Evolutionary conservation across 2,888 invertebrate species (phyloP).

Genomic region (Oxyscelio sp.): DNA sequence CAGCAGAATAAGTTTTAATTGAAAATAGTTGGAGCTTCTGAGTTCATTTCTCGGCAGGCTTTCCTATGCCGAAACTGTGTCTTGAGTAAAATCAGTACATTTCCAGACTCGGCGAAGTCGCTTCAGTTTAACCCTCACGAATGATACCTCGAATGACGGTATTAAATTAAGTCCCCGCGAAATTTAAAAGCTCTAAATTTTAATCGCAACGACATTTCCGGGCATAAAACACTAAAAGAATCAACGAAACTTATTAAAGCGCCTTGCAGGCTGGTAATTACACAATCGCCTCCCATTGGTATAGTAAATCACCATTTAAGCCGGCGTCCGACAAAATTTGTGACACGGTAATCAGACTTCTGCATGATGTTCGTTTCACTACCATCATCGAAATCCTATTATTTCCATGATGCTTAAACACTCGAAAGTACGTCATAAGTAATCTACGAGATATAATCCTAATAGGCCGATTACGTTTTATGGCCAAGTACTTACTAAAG

Average conservation of each 20-base stretch:
- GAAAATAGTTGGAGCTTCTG: constrained; percentile 86
- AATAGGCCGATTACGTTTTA: constrained; percentile 67
- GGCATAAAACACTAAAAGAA: constrained; percentile 31
- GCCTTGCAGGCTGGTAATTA: constrained; percentile 18
- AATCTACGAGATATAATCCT: constrained; percentile 73
- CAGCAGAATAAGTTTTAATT: constrained; percentile 88
- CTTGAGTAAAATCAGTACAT: constrained; percentile 85
- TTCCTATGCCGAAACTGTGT: constrained; percentile 83
- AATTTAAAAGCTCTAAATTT: constrained; percentile 60
- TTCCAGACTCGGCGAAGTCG: constrained; percentile 68
- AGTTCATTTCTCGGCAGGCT: constrained; percentile 87
- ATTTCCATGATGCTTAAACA: constrained; percentile 76
- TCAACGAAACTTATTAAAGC: constrained; percentile 50
- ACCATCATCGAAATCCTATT: constrained; percentile 77
- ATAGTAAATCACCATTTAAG: constrained; percentile 35
- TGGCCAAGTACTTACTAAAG: constrained; percentile 57
- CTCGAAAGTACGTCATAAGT: constrained; percentile 59
- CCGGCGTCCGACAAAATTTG: constrained; percentile 37
- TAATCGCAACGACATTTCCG: constrained; percentile 32
- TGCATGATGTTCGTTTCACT: constrained; percentile 76
- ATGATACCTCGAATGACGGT: constrained; percentile 61
- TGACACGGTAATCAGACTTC: constrained; percentile 80
- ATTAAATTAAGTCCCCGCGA: constrained; percentile 60
- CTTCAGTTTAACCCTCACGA: constrained; percentile 63
- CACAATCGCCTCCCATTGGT: constrained; percentile 34